These are phyloP conservation scores for Drosophila stalkeri DNA, from an alignment of 2,888 invertebrate genomes.

Conservation along the genomic window DNA sequence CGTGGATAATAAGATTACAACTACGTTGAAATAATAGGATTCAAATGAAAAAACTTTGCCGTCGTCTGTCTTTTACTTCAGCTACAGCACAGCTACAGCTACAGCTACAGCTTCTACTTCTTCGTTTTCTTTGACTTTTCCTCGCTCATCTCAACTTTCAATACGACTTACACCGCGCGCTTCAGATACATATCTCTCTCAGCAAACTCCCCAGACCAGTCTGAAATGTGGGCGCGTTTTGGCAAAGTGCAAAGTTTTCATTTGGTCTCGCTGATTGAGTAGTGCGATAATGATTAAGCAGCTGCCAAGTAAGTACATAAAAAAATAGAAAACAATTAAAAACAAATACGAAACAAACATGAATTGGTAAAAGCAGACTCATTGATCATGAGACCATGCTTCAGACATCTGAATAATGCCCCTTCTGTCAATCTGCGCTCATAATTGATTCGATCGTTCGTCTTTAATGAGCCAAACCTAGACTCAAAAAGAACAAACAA, in stretches of 20 bases:
- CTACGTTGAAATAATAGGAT: slow-evolving; percentile 84
- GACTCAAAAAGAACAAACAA: slow-evolving; percentile 4
- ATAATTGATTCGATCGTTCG: slow-evolving; percentile 71
- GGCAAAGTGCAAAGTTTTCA: slow-evolving; percentile 72
- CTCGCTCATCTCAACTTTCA: slow-evolving; percentile 71
- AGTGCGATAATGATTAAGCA: slow-evolving; percentile 71
- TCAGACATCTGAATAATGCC: slow-evolving; percentile 46
- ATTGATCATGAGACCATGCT: slow-evolving; percentile 62
- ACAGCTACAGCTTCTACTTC: slow-evolving; percentile 6
- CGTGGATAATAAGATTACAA: slow-evolving; percentile 85
- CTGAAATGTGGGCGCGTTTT: slow-evolving; percentile 22
- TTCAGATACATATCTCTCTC: slow-evolving; percentile 37
- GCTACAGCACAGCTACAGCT: slow-evolving; percentile 2
- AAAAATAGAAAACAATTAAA: neutral
- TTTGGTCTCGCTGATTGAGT: slow-evolving; percentile 67
- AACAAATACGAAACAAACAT: slow-evolving; percentile 16
- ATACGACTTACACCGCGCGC: slow-evolving; percentile 53
- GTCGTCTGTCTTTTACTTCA: slow-evolving; percentile 58
- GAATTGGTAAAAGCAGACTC: slow-evolving; percentile 43
- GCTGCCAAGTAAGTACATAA: slow-evolving; percentile 26
- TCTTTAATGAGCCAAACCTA: slow-evolving; percentile 17
- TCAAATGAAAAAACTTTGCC: slow-evolving; percentile 82
- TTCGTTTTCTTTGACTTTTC: slow-evolving; percentile 14
- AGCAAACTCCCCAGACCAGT: neutral
- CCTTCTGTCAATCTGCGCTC: slow-evolving; percentile 33